Conservation (phyloP, 2,888 invertebrate species). For the Pecten maximus region DNA sequence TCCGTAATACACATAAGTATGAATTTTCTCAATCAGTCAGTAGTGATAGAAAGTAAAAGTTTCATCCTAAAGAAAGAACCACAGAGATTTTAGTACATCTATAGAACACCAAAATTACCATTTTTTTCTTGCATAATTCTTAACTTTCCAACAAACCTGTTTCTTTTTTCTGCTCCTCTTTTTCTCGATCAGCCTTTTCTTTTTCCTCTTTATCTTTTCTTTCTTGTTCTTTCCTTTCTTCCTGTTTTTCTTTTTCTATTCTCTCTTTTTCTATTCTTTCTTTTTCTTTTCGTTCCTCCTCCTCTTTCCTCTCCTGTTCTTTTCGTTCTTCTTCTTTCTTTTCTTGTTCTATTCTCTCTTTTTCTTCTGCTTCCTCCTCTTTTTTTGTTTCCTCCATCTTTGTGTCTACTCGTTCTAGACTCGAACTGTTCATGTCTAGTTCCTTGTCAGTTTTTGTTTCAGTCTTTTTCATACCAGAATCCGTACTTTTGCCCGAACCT, state of each 20-base stretch:
- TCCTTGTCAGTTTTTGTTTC: conserved; percentile 23
- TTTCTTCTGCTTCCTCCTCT: conserved; percentile 53
- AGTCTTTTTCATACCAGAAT: not conserved
- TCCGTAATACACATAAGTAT: too few relatives aligned
- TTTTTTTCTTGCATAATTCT: not conserved
- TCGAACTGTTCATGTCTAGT: not conserved
- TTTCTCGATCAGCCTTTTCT: not conserved
- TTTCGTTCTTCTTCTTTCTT: conserved; percentile 16
- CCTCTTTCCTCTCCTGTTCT: conserved; percentile 41
- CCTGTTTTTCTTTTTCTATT: not conserved
- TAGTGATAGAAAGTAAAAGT: too few relatives aligned
- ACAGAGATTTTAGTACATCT: too few relatives aligned
- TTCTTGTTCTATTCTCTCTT: conserved; percentile 43
- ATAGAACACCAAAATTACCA: not conserved
- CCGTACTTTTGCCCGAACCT: conserved; percentile 37
- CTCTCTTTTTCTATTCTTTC: conserved; percentile 26
- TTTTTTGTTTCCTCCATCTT: conserved; percentile 48
- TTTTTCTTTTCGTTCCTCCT: conserved; percentile 33
- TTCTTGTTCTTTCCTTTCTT: not conserved
- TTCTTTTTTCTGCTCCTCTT: conserved; percentile 6
- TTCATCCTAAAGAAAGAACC: too few relatives aligned
- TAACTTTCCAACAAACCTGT: conserved; percentile 19
- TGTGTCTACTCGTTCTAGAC: conserved; percentile 30
- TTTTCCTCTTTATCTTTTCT: conserved; percentile 14
- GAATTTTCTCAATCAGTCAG: too few relatives aligned